Percentiles rank a stretch among this genome's conserved stretches.
Evolutionary conservation across 2,888 invertebrate species (phyloP).

Genomic region (Atethmia centrago): DNA sequence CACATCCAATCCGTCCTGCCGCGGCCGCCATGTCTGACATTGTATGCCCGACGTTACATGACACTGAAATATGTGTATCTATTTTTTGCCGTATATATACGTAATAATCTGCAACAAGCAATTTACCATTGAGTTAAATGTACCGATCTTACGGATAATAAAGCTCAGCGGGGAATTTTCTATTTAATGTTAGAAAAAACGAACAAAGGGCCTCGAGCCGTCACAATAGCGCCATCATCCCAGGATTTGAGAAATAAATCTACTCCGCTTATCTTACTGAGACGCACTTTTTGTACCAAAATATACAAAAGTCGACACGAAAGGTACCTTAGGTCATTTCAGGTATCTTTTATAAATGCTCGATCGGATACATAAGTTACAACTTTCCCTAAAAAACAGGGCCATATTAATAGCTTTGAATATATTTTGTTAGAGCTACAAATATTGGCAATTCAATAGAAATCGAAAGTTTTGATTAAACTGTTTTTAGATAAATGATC

Average conservation of each 20-base stretch:
- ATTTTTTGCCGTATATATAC: conserved; percentile 43
- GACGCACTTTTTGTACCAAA: conserved; percentile 47
- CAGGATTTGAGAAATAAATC: conserved; percentile 60
- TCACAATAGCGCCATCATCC: conserved; percentile 56
- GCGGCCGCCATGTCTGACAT: too few species aligned
- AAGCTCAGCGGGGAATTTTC: conserved; percentile 52
- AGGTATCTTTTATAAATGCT: conserved; percentile 24
- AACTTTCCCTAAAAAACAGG: conserved; percentile 24
- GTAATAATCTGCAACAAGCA: conserved; percentile 57
- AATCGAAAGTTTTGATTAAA: conserved; percentile 46
- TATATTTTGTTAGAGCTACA: conserved; percentile 26
- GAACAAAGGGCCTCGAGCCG: conserved; percentile 53
- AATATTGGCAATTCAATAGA: conserved; percentile 41
- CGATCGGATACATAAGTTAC: conserved; percentile 19
- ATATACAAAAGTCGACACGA: conserved; percentile 33
- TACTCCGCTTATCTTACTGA: conserved; percentile 49
- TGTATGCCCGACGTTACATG: background rate
- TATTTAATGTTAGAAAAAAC: conserved; percentile 57
- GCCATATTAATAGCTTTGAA: conserved; percentile 7
- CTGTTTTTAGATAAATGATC: conserved; percentile 23
- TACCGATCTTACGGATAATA: conserved; percentile 45
- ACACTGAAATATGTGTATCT: conserved; percentile 38
- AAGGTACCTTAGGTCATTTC: conserved; percentile 7
- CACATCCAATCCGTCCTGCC: too few species aligned
- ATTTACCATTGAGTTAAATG: conserved; percentile 59